These are phyloP conservation scores for Microplitis deprimator DNA, from an alignment of 2,888 invertebrate species.

Conservation along the genomic window DNA sequence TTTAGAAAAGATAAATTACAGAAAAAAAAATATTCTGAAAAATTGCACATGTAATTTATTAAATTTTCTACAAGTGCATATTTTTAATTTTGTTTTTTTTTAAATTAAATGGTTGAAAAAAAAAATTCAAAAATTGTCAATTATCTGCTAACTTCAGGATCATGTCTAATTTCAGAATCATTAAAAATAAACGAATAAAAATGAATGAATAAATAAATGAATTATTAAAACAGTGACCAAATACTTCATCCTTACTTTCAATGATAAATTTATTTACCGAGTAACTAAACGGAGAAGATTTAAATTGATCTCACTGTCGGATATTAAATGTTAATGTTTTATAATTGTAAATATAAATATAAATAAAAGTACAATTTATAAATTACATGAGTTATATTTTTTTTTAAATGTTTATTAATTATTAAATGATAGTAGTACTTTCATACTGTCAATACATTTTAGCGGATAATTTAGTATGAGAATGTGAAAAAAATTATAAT, in stretches of 20 bases:
- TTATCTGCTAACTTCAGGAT: too few species aligned
- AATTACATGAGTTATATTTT: slow-evolving; percentile 11
- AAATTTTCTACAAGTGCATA: too few species aligned
- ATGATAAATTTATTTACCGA: slow-evolving; percentile 11
- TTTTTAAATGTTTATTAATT: not conserved
- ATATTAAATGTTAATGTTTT: not conserved
- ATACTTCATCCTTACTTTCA: slow-evolving; percentile 34
- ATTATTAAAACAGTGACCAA: slow-evolving; percentile 19
- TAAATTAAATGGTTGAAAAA: too few species aligned
- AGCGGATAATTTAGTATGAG: not conserved
- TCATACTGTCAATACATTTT: not conserved
- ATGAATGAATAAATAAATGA: not conserved
- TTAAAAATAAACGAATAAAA: not conserved
- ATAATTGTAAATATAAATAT: not conserved
- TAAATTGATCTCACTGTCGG: slow-evolving; percentile 8
- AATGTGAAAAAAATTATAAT: not conserved
- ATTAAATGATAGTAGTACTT: slow-evolving; percentile 3
- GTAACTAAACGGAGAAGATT: slow-evolving; percentile 26
- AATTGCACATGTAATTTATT: too few species aligned
- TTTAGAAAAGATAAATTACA: too few species aligned
- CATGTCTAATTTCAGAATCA: not conserved
- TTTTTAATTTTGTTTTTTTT: too few species aligned
- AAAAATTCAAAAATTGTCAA: too few species aligned
- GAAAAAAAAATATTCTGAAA: too few species aligned
- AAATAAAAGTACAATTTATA: slow-evolving; percentile 3